phyloP scores from a whole-genome alignment of 2,113 vertebrate genomes.

The Pomatorhinus ruficollis region DNA sequence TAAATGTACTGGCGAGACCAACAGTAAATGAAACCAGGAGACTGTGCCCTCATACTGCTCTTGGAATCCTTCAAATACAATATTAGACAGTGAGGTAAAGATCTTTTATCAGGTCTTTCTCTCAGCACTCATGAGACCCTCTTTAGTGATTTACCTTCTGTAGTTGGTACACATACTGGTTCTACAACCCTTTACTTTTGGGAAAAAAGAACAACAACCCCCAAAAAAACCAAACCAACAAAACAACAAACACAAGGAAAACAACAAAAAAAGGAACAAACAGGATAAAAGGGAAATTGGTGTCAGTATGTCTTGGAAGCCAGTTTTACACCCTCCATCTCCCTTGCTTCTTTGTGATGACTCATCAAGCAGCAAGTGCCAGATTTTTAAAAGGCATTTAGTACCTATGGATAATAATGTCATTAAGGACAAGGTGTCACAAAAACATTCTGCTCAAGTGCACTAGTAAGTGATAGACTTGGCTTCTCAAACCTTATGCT shows the following conservation, averaged over 20 bases:
- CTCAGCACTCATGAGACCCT: neutral
- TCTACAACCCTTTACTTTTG: neutral
- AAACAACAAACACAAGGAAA: no score
- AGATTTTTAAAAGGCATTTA: neutral
- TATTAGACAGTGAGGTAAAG: neutral
- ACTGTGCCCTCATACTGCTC: neutral
- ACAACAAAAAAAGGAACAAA: neutral
- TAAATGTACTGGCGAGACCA: neutral
- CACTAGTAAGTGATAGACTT: neutral
- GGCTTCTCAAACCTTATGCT: neutral
- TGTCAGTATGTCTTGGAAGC: neutral
- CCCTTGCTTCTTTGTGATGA: neutral
- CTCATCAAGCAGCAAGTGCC: neutral
- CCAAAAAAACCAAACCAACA: no score
- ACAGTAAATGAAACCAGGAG: neutral
- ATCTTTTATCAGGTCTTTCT: neutral
- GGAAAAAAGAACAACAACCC: neutral
- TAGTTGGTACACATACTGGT: neutral
- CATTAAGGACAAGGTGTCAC: neutral
- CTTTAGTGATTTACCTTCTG: neutral
- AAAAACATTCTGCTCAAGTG: neutral
- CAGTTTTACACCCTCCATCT: neutral
- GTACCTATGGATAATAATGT: neutral
- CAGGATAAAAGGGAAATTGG: neutral
- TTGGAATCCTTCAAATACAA: neutral